Conservation (phyloP, 1,140 invertebrate species). For the Calliopsis andreniformis region DNA sequence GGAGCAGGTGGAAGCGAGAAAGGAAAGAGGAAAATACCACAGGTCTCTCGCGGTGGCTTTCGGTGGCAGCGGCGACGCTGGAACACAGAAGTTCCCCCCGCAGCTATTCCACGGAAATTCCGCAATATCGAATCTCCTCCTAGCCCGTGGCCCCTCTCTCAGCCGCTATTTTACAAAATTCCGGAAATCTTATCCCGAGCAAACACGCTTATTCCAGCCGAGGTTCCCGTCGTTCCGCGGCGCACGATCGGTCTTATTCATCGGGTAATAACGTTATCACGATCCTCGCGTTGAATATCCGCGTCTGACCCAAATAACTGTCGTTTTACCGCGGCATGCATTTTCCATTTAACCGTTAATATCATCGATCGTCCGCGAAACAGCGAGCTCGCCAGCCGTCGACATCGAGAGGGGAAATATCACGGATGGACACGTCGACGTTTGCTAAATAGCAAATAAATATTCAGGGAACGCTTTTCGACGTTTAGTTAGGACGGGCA, state of each 20-base stretch:
- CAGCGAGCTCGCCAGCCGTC: conserved; percentile 11
- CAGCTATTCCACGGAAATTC: conserved; percentile 5
- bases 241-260: conserved; percentile 10
- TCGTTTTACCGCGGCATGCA: conserved; percentile 27
- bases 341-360: conserved; percentile 61
- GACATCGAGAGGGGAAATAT: not conserved
- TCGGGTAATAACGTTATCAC: conserved; percentile 7
- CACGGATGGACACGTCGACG: not conserved
- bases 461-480: no score
- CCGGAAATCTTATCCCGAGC: conserved; percentile 1
- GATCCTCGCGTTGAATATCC: conserved; percentile 14
- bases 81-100: not conserved
- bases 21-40: no score
- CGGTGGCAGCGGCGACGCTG: not conserved
- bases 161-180: conserved; percentile 22
- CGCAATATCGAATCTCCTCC: not conserved
- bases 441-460: no score
- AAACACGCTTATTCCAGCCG: not conserved
- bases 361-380: conserved; percentile 53
- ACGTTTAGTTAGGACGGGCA: no score
- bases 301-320: conserved; percentile 50
- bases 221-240: not conserved
- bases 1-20: not conserved
- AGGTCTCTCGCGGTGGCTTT: not conserved
- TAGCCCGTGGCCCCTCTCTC: not conserved